phyloP scores from a whole-genome alignment of 2,113 vertebrate species.

The Haemorhous mexicanus region DNA sequence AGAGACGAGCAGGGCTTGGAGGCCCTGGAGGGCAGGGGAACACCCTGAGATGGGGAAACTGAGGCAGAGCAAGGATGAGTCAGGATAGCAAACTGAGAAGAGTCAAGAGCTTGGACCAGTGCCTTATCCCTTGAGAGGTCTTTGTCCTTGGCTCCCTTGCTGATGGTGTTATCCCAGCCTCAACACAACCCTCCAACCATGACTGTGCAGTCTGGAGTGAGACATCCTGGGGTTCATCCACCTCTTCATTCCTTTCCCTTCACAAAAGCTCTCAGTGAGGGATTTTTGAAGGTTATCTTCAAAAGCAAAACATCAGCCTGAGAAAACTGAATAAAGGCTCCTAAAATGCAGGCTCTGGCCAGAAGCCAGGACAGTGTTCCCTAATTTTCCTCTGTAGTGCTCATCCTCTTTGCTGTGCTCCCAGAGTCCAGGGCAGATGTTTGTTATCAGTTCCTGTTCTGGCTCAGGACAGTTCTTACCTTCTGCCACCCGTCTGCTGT shows the following conservation, averaged over 20 bases:
- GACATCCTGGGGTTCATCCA: neutral
- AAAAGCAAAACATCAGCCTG: neutral
- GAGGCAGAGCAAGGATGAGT: neutral
- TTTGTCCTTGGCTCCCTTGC: neutral
- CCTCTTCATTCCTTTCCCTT: neutral
- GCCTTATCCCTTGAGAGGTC: neutral
- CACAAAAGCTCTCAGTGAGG: neutral
- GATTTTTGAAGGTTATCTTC: slow-evolving; percentile 23
- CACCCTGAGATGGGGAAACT: neutral
- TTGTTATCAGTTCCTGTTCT: neutral
- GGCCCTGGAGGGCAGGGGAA: neutral
- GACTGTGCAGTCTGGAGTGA: neutral
- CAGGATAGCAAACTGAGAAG: neutral
- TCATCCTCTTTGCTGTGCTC: neutral
- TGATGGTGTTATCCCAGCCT: neutral
- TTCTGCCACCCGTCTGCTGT: neutral
- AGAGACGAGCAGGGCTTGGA: neutral
- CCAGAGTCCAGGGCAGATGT: neutral
- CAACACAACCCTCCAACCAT: accelerated
- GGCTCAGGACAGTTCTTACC: accelerated
- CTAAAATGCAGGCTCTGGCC: neutral
- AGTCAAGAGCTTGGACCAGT: neutral
- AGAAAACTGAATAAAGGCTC: neutral
- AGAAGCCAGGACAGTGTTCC: neutral
- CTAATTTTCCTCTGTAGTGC: neutral